Conservation (phyloP, 1,140 invertebrate genomes). For the Lycorma delicatula region DNA sequence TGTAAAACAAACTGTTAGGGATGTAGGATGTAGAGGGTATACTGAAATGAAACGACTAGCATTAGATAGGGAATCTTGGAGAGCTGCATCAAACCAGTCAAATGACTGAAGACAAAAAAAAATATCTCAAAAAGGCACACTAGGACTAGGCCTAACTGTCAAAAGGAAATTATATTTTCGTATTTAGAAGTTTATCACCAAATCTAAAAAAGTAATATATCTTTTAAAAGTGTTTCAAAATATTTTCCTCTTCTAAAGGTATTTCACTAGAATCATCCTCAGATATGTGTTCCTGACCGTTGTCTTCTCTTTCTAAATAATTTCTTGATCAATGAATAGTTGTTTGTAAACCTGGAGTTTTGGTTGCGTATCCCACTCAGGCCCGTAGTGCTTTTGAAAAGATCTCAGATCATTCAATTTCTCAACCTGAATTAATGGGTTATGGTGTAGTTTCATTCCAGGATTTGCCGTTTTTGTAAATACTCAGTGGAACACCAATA, state of each 20-base stretch:
- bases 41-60: too few species aligned
- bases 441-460: background rate
- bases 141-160: too few species aligned
- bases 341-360: conserved; percentile 7
- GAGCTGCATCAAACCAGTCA: too few species aligned
- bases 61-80: too few species aligned
- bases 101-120: too few species aligned
- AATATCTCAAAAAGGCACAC: background rate
- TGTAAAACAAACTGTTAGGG: too few species aligned
- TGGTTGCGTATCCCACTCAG: conserved; percentile 4
- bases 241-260: background rate
- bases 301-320: background rate
- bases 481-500: background rate
- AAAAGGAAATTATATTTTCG: background rate
- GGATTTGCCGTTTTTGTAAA: conserved; percentile 8
- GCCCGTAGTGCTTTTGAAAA: conserved; percentile 15
- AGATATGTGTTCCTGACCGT: background rate
- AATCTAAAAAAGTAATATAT: too few species aligned
- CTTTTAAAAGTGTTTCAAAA: too few species aligned
- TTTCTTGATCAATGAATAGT: background rate
- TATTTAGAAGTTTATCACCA: too few species aligned
- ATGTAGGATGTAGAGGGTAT: too few species aligned
- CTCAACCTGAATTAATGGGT: conserved; percentile 5
- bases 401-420: conserved; percentile 12
- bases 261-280: background rate